Conservation (phyloP, 2,113 vertebrate species). For the Petrocephalus microphthalmus region DNA sequence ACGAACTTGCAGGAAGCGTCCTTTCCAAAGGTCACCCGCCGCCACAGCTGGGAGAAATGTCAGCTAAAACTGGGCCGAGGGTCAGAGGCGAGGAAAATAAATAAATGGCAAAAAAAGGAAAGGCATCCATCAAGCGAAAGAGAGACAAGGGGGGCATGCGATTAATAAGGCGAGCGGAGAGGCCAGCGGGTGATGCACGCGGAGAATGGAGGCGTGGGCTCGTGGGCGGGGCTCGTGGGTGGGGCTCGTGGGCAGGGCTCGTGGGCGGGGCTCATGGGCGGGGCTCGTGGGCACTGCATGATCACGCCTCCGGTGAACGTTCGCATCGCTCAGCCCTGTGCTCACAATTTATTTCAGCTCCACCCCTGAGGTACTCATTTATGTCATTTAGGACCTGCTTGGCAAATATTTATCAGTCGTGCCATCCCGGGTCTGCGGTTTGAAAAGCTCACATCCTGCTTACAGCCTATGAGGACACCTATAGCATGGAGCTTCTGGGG, state of each 20-base stretch:
- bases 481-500: background rate
- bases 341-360: background rate
- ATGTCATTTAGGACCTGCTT: background rate
- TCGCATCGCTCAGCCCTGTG: background rate
- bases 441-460: background rate
- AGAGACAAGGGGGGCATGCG: background rate
- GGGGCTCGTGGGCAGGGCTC: too few species aligned
- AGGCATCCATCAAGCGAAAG: constrained; percentile 45
- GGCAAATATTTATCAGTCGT: background rate
- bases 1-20: constrained; percentile 42
- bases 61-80: constrained; percentile 65
- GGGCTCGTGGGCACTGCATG: too few species aligned
- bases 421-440: background rate
- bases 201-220: background rate
- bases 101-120: constrained; percentile 22
- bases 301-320: background rate
- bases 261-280: too few species aligned
- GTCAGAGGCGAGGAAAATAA: constrained; percentile 58
- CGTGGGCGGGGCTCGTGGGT: too few species aligned
- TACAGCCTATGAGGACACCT: background rate
- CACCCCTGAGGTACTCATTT: background rate
- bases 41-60: constrained; percentile 75
- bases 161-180: constrained; percentile 13
- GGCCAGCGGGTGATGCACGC: background rate
- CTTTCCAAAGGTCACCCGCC: constrained; percentile 73